Percentiles rank a stretch among this genome's conserved stretches.
These are phyloP conservation scores for Nothobranchius furzeri DNA, from an alignment of 2,113 vertebrate genomes.

Conservation along the genomic window DNA sequence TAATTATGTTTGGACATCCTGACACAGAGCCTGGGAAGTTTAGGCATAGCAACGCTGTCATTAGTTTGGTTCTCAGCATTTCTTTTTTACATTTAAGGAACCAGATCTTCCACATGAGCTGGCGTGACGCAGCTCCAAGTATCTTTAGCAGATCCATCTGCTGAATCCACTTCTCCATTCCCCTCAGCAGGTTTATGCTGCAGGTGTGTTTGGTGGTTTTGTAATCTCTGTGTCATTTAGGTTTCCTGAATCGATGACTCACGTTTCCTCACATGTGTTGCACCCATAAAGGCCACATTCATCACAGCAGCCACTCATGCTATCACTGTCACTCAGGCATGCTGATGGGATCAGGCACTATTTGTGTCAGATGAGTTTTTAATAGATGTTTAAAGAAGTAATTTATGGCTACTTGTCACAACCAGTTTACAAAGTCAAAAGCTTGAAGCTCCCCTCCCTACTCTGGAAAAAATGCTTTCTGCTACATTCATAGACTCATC, in stretches of 20 bases:
- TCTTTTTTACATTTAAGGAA: neutral
- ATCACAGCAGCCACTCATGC: neutral
- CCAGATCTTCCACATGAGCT: neutral
- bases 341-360: constrained; percentile 51
- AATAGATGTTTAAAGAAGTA: constrained; percentile 49
- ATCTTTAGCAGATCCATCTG: neutral
- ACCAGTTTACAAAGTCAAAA: constrained; percentile 54
- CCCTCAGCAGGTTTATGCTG: constrained; percentile 10
- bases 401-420: constrained; percentile 65
- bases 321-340: constrained; percentile 47
- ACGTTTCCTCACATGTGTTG: constrained; percentile 4
- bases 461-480: constrained; percentile 38
- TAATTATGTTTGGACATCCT: no score
- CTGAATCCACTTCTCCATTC: neutral
- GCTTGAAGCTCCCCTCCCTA: constrained; percentile 23
- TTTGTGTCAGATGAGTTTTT: constrained; percentile 61
- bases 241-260: constrained; percentile 15
- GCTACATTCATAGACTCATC: constrained; percentile 55
- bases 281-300: neutral
- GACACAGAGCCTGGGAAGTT: no score
- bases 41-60: no score
- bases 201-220: constrained; percentile 19
- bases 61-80: no score
- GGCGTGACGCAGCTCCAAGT: neutral
- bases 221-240: constrained; percentile 21